Percentiles rank a stretch among this genome's conserved stretches.
Evolutionary conservation across 2,888 invertebrate species (phyloP).

Genomic region (Trypoxylon attenuatum): DNA sequence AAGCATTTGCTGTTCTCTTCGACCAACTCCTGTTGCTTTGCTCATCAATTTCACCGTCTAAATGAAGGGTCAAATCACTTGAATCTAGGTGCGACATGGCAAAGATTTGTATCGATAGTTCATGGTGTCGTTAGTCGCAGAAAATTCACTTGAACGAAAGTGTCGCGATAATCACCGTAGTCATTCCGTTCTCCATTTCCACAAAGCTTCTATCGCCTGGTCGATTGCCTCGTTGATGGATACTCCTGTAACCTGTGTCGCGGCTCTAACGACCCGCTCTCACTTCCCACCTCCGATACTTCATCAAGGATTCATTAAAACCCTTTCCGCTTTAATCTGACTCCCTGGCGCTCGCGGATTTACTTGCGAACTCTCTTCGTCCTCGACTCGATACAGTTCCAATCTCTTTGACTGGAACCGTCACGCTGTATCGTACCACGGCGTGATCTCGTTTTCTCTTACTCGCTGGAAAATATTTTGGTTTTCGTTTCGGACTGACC

Average conservation of each 20-base stretch:
- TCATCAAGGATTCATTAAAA: conserved; percentile 49
- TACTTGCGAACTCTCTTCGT: conserved; percentile 5
- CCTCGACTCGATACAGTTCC: too few relatives aligned
- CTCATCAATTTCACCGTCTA: too few relatives aligned
- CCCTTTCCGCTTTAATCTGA: conserved; percentile 35
- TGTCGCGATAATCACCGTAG: conserved; percentile 29
- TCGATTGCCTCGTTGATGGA: conserved; percentile 51
- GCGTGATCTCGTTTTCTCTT: too few relatives aligned
- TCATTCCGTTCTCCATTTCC: conserved; percentile 34
- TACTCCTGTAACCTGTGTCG: conserved; percentile 36
- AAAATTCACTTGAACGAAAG: conserved; percentile 25
- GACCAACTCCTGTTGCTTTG: too few relatives aligned
- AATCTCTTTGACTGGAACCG: too few relatives aligned
- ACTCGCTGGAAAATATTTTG: too few relatives aligned
- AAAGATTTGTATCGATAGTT: too few relatives aligned
- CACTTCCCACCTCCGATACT: conserved; percentile 33
- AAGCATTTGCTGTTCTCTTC: too few relatives aligned
- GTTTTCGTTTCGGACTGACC: too few relatives aligned
- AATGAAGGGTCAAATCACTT: too few relatives aligned
- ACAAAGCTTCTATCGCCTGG: conserved; percentile 29
- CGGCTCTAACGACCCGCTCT: conserved; percentile 31
- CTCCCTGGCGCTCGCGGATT: conserved; percentile 15
- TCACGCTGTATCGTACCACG: too few relatives aligned
- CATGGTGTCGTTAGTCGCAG: conserved; percentile 5
- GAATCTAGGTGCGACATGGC: too few relatives aligned